phyloP scores from a whole-genome alignment of 2,888 invertebrate species.

The Ophion ellenae region DNA sequence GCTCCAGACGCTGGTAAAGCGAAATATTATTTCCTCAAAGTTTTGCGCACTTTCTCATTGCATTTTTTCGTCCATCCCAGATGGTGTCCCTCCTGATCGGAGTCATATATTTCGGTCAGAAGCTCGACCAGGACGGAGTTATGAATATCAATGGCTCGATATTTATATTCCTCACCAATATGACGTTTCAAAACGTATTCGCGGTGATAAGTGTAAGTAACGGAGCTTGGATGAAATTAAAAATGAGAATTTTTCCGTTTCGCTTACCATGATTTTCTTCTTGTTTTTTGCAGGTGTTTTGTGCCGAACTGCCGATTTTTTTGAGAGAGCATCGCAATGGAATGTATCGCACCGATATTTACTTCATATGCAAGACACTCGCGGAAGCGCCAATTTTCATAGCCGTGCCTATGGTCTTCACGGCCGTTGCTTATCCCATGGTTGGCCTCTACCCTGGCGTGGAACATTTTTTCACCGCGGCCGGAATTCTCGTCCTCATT shows the following conservation, averaged over 20 bases:
- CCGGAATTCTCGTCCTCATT: slow-evolving; percentile 91
- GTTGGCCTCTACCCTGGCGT: slow-evolving; percentile 91
- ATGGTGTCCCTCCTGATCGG: slow-evolving; percentile 95
- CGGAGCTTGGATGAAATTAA: neutral
- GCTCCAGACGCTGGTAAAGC: slow-evolving; percentile 93
- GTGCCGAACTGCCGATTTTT: slow-evolving; percentile 94
- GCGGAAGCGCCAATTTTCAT: slow-evolving; percentile 95
- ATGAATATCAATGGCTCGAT: slow-evolving; percentile 97
- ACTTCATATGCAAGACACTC: slow-evolving; percentile 95
- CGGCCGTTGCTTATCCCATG: slow-evolving; percentile 93
- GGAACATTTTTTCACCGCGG: slow-evolving; percentile 89
- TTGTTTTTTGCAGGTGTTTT: slow-evolving; percentile 89
- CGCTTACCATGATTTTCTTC: slow-evolving; percentile 16
- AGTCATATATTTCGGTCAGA: slow-evolving; percentile 93
- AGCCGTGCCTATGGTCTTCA: slow-evolving; percentile 92
- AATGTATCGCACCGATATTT: slow-evolving; percentile 95
- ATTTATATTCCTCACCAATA: slow-evolving; percentile 95
- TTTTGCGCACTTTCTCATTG: neutral
- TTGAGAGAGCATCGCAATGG: slow-evolving; percentile 94
- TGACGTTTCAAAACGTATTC: slow-evolving; percentile 98
- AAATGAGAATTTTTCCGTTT: slow-evolving; percentile 29
- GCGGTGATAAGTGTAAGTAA: slow-evolving; percentile 95
- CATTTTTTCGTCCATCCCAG: slow-evolving; percentile 80
- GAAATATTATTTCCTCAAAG: neutral
- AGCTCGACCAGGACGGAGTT: slow-evolving; percentile 93